A percentile compares a stretch with the other conserved stretches of the same genome.
phyloP scores from a whole-genome alignment of 2,888 invertebrate genomes.

The Caenorhabditis panamensis region DNA sequence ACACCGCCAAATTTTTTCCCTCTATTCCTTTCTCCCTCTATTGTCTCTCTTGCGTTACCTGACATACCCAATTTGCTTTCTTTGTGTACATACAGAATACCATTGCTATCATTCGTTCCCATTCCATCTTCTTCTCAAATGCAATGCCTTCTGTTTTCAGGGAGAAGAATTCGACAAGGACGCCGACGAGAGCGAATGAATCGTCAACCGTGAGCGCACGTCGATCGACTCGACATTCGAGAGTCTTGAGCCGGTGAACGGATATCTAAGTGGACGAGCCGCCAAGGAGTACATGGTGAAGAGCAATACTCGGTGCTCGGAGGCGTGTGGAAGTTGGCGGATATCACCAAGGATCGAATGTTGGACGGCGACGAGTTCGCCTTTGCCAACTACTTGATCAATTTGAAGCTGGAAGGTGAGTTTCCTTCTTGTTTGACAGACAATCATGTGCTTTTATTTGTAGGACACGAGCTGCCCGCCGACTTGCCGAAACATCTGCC shows the following conservation, averaged over 20 bases:
- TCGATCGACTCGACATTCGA: conserved; percentile 91
- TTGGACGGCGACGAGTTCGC: conserved; percentile 97
- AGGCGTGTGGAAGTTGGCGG: conserved; percentile 96
- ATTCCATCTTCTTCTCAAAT: background rate
- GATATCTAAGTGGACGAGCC: conserved; percentile 92
- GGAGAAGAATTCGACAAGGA: conserved; percentile 96
- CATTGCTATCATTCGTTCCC: conserved; percentile 22
- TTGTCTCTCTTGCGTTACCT: background rate
- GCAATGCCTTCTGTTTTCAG: conserved; percentile 59
- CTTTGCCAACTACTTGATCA: conserved; percentile 95
- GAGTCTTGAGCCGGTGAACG: conserved; percentile 90
- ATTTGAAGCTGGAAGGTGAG: conserved; percentile 86
- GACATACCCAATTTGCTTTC: background rate
- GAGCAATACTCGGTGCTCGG: conserved; percentile 97
- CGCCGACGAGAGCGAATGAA: conserved; percentile 96
- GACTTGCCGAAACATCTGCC: conserved; percentile 79
- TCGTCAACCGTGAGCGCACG: conserved; percentile 91
- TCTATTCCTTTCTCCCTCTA: background rate
- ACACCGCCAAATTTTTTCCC: background rate
- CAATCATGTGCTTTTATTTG: conserved; percentile 9
- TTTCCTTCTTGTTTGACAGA: too few relatives aligned
- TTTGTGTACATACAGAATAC: conserved; percentile 10
- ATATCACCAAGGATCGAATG: conserved; percentile 88
- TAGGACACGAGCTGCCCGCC: conserved; percentile 78
- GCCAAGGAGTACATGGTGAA: conserved; percentile 97